Base-by-base conservation (phyloP, 2,888 invertebrate species). In the Melanostoma mellinum region DNA sequence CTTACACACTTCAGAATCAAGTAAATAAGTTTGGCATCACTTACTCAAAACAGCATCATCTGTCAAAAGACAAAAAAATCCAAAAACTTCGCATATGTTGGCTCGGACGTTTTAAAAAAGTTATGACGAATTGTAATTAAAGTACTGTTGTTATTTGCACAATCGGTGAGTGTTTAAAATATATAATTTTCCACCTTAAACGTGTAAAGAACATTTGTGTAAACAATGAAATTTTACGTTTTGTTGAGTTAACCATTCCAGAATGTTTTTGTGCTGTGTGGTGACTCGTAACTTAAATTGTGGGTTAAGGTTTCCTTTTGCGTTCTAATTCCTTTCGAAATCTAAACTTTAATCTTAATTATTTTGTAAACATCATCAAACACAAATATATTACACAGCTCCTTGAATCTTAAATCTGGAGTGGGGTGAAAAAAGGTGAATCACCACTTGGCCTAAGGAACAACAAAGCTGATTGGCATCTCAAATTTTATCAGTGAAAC, bases 101-200 rank as follows among this genome's bases (percentile, higher is more conserved):
- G 42, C 55, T 74, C 38, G 48, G 36, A 0, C 2, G 68, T 69
- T 56, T 53, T 36, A 52, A 63, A 63, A 40, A 52, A 63, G 52
- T 42, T 58, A 82, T 82, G 82, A 77, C 77, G 61, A 78, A 68
- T 69, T 77, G 56, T 82, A 48, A 82, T 69, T 78, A 69, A 74
- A 52, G 20, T 44, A 56, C 44, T 73, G 42, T 71, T 71, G 46
- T 74, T 78, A 67, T 69, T 82, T 73, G 40, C 53, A 74, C 60
- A 56, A 65, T 69, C 48, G 82, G 82, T 82, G 63, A 82, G 82
- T 73, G 48, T 52, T 72, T 40, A 20, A 63, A 42, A 67, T 36
- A 63, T 20, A 44, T 2, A 71, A 40, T 10, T 40, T 36, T 10
- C 3, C 9, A 33, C 33, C 1, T 20, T 20, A 20, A 20, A 20